These are phyloP conservation scores for Saguinus oedipus DNA, from an alignment of 2,797 vertebrate species.

Conservation along the genomic window DNA sequence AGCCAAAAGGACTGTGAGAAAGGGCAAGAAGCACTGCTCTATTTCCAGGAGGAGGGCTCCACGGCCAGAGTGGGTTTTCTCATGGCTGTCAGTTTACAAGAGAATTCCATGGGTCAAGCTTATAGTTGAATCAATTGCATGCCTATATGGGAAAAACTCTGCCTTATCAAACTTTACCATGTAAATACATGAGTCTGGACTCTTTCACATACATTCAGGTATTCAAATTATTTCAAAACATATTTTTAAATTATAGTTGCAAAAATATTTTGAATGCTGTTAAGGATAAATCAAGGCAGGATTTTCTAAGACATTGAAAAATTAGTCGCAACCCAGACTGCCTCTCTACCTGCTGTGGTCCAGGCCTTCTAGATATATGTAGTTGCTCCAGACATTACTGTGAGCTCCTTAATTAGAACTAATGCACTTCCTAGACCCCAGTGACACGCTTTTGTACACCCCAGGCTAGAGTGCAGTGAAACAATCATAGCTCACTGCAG, in stretches of 20 bases:
- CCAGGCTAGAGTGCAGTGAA: too few relatives aligned
- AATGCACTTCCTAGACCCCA: neutral
- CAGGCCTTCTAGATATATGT: neutral
- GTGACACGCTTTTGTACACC: neutral
- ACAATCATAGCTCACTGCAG: too few relatives aligned
- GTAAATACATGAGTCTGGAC: conserved; percentile 72
- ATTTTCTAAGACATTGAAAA: conserved; percentile 12
- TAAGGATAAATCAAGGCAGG: conserved; percentile 42
- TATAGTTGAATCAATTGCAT: conserved; percentile 71
- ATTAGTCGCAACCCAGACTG: neutral
- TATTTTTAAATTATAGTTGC: conserved; percentile 57
- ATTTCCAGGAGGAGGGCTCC: conserved; percentile 73
- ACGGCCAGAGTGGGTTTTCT: conserved; percentile 74
- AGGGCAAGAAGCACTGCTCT: conserved; percentile 72
- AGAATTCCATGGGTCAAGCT: conserved; percentile 75
- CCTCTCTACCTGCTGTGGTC: neutral
- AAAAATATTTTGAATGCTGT: conserved; percentile 25
- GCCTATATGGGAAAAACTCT: conserved; percentile 68
- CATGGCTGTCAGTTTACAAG: conserved; percentile 61
- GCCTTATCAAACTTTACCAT: conserved; percentile 65
- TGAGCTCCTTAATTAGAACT: neutral
- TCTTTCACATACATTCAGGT: conserved; percentile 74
- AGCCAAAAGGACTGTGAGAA: conserved; percentile 74
- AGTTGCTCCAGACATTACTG: neutral
- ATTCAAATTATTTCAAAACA: conserved; percentile 74